Base-by-base conservation (phyloP, 1,140 invertebrate species). In the Pectinophora gossypiella region DNA sequence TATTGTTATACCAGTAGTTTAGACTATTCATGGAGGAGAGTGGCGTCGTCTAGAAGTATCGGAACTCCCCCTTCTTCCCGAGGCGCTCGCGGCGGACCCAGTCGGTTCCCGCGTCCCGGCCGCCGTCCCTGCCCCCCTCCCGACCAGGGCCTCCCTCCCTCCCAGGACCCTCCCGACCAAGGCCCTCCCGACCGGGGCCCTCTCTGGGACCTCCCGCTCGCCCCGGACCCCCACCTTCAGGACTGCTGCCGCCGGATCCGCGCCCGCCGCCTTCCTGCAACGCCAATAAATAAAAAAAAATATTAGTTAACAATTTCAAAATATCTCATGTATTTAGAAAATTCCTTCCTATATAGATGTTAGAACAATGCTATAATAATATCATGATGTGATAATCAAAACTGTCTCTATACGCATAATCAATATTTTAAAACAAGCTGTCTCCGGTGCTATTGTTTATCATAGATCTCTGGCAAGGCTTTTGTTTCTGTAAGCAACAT, bases 61-160 rank as follows among this genome's bases (percentile, higher is more conserved):
- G 92, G 85, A 98, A 97, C 91, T 97, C 96, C 89, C 96, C 96
- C 91, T 97, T 97, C 89, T 97, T 97, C 85, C 96, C 96, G 68
- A 95, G 92, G 62, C 96, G 91, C 79, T 97, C 94, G 76, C 94
- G 94, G 62, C 94, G 92, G 56, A 95, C 93, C 94, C 94, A 94
- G 72, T 96, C 95, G 13, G 93, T 68, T 53, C 56, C 60, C 36
- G 38, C 71, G 3, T 43, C 65, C 19, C 56, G 55, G n/a, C n/a
- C n/a, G n/a, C n/a, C n/a, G n/a, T n/a, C n/a, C n/a, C n/a, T n/a
- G n/a, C n/a, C n/a, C 7, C 40, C 59, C 21, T 42, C 32, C n/a
- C 19, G 45, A n/a, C 32, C 54, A 9, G 27, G 27, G 27, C 27
- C 27, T 32, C 9, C 27, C 9, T 9, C 12, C 21, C 47, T 9